Base-by-base conservation (phyloP, 2,888 invertebrate genomes). In the Drosophila borborema region DNA sequence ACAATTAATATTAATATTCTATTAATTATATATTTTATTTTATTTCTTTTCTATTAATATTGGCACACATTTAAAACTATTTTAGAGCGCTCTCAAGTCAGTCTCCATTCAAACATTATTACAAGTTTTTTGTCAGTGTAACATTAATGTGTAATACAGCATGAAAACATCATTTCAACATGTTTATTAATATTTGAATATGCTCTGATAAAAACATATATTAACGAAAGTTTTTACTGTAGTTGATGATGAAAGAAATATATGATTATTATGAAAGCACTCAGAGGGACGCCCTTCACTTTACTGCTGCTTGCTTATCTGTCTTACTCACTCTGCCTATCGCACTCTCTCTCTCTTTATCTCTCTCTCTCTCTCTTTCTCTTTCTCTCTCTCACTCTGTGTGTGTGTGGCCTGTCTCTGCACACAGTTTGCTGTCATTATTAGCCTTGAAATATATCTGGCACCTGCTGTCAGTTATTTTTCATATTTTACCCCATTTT, bases 401-500 rank as follows among this genome's bases (percentile, higher is more conserved):
- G 20, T 20, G 20, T 20, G 20, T 20, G 20, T 20, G 10, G 7
- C 16, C 10, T 12, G 28, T 36, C 12, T 5, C 14, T 10, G 34
- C 43, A 20, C 18, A 49, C 28, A 16, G 41, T 38, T 40, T 40
- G 38, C 38, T 54, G 23, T 10, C 54, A 28, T 54, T 40, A 54
- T 54, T 54, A 54, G 54, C 54, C 54, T 54, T 54, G 54, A 54
- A 54, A 54, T 54, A 54, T 54, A 54, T 40, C 40, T 54, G 38
- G 54, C 54, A 38, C 20, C 41, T 40, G 5, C 20, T n/a, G 16
- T 14, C 55, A 38, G 18, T 14, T 64, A 64, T 51, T 40, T 53
- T 58, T 55, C 40, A 56, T 62, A 62, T 61, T 54, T 58, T 36
- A 56, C 16, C 18, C 36, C 41, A 43, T 49, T 67, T 61, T 46